Evolutionary conservation across 2,797 vertebrate genomes (phyloP).

Genomic region (Lutjanus campechanus): DNA sequence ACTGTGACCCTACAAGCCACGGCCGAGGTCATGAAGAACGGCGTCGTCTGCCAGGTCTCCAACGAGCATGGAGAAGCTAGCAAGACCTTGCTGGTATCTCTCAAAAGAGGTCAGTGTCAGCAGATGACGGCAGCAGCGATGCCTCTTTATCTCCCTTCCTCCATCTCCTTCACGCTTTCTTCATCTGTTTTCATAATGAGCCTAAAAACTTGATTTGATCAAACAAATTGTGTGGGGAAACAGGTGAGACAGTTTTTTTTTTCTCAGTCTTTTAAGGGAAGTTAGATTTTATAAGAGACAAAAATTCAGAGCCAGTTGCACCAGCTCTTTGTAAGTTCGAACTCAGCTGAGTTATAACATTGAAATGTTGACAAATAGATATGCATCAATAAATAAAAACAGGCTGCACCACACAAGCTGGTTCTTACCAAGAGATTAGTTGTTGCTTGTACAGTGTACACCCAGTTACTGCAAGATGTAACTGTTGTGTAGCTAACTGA

Average conservation of each 20-base stretch:
- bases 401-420: background rate
- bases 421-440: background rate
- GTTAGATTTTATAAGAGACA: background rate
- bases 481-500: background rate
- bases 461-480: background rate
- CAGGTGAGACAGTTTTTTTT: background rate
- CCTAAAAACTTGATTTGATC: background rate
- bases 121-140: background rate
- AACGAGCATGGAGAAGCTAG: constrained; percentile 80
- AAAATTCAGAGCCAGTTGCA: background rate
- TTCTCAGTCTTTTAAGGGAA: background rate
- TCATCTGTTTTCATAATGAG: background rate
- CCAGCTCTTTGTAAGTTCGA: background rate
- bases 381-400: background rate
- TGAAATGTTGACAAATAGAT: background rate
- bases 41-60: constrained; percentile 84
- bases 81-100: constrained; percentile 74
- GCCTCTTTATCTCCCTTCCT: background rate
- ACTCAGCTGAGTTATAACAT: background rate
- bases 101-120: constrained; percentile 75
- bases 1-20: constrained; percentile 83
- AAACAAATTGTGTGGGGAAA: background rate
- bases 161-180: background rate
- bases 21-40: constrained; percentile 75
- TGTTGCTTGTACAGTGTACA: too few species aligned